Conservation (phyloP, 2,888 invertebrate genomes). For the Flabesymbios commensalis region DNA sequence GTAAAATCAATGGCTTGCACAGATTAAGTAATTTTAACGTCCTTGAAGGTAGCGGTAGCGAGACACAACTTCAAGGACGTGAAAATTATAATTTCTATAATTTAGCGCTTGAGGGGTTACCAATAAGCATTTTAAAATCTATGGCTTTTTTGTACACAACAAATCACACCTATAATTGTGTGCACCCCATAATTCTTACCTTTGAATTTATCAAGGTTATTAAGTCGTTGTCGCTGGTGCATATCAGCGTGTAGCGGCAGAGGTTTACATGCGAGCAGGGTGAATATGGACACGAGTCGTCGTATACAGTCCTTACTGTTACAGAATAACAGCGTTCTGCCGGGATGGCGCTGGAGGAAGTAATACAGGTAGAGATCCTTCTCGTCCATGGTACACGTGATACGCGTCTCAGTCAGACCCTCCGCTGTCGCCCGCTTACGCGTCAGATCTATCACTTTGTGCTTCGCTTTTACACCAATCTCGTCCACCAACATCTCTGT, state of each 20-base stretch:
- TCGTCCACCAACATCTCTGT: conserved; percentile 66
- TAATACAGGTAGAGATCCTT: conserved; percentile 92
- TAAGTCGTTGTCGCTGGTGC: conserved; percentile 91
- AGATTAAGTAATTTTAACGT: no score
- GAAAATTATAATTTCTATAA: no score
- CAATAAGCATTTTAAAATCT: no score
- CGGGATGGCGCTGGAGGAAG: conserved; percentile 75
- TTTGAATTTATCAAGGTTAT: conserved; percentile 83
- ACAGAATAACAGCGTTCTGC: conserved; percentile 86
- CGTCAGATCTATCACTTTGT: conserved; percentile 92
- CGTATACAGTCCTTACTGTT: conserved; percentile 86
- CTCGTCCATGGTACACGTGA: conserved; percentile 58
- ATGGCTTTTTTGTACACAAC: no score
- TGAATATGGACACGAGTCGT: conserved; percentile 67
- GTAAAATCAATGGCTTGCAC: no score
- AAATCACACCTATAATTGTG: no score
- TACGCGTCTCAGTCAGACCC: conserved; percentile 79
- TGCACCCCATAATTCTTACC: conserved; percentile 42
- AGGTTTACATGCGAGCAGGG: conserved; percentile 54
- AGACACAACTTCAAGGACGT: no score
- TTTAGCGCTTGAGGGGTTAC: no score
- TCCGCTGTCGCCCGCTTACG: conserved; percentile 79
- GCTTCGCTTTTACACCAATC: conserved; percentile 79
- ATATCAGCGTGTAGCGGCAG: conserved; percentile 72
- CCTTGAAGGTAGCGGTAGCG: no score